Base-by-base conservation (phyloP, 1,140 invertebrate species). In the Zelostemma sp. region DNA sequence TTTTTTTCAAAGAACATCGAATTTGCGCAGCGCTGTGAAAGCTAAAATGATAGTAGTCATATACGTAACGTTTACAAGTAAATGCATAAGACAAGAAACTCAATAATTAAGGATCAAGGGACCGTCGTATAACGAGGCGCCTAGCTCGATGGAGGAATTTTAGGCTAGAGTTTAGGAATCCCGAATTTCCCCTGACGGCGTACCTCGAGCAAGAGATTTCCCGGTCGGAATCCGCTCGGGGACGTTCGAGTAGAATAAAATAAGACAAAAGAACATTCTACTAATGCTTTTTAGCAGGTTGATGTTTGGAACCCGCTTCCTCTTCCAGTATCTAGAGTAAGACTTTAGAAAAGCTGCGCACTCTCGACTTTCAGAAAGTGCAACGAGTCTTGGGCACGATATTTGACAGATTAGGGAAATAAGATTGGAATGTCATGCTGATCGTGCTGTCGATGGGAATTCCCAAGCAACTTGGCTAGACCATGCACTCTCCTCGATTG, bases 241-340 rank as follows among this genome's bases (percentile, higher is more conserved):
- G 31, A 28, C 4, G 1, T 16, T 6, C 2, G 14, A 43, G 41
- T 18, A 17, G 2, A 9, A 19, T 21, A 25, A 11, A 41, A 40
- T 11, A 31, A 40, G 33, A 64, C 25, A 18, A 53, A 67, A 62
- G 70, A 77, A 76, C 76, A 74, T 79, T 68, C 74, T 54, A 61
- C 25, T 55, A 31, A 64, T 58, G 68, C 73, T 78, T 77, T 79
- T 79, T 79, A 79, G 72, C 71, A 58, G 73, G 79, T 78, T 77
- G 69, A 80, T 79, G 75, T 77, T 78, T 80, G 68, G 77, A 64
- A 73, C 53, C 57, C 51, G 53, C 51, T 57, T 16, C 35, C 55
- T 47, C 38, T 60, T 57, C 58, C 33, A 62, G 28, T 65, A 66
- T 38, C 57, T 68, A 67, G 56, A 61, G 18, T 65, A 58, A 64